Conservation (phyloP, 2,888 invertebrate species). For the Dynastes maya region DNA sequence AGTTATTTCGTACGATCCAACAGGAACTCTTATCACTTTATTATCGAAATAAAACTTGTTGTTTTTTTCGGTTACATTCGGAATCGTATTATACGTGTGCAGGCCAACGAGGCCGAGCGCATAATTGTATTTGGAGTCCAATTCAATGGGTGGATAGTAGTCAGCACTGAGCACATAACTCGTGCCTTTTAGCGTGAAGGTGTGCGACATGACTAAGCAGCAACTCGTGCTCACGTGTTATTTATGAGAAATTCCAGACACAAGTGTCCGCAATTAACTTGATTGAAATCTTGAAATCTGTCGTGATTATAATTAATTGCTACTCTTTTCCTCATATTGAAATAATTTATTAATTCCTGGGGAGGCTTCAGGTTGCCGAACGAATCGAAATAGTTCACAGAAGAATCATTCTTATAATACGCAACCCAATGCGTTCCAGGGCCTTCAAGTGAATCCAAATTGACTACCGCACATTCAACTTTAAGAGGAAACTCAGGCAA, state of each 20-base stretch:
- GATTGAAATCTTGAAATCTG: slow-evolving; percentile 59
- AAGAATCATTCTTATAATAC: slow-evolving; percentile 59
- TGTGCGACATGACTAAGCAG: too few relatives aligned
- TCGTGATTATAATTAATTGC: slow-evolving; percentile 58
- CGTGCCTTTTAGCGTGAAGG: slow-evolving; percentile 55
- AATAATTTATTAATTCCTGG: slow-evolving; percentile 9
- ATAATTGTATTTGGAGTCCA: slow-evolving; percentile 58
- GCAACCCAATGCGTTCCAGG: slow-evolving; percentile 63
- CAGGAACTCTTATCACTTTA: slow-evolving; percentile 58
- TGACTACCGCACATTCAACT: slow-evolving; percentile 57
- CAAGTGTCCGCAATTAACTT: slow-evolving; percentile 61
- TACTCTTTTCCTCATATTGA: slow-evolving; percentile 39
- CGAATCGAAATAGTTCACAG: not conserved
- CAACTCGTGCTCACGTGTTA: too few relatives aligned
- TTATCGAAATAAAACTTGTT: slow-evolving; percentile 59
- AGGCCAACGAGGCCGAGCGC: slow-evolving; percentile 61
- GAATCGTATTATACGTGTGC: slow-evolving; percentile 62
- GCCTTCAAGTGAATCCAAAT: slow-evolving; percentile 57
- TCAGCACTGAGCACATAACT: slow-evolving; percentile 56
- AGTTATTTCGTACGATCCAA: slow-evolving; percentile 62
- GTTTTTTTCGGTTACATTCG: slow-evolving; percentile 61
- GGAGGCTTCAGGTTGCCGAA: slow-evolving; percentile 19
- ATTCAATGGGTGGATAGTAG: slow-evolving; percentile 60
- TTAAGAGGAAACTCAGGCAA: slow-evolving; percentile 47
- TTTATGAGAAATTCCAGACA: slow-evolving; percentile 59